Conservation (phyloP, 2,797 vertebrate species). For the Arrhamphus sclerolepis region DNA sequence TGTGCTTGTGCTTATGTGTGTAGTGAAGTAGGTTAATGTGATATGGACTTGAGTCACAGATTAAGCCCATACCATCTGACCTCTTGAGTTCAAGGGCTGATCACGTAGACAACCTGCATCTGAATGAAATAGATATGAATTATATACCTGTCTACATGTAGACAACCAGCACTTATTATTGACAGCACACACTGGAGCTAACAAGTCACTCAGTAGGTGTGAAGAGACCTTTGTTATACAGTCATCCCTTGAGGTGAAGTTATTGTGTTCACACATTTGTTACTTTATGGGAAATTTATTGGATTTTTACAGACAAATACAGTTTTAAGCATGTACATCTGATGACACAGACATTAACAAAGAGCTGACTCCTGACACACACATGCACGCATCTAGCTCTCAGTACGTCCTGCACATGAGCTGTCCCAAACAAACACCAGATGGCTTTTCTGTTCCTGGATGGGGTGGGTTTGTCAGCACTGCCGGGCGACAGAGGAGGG, state of each 20-base stretch:
- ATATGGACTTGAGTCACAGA: constrained; percentile 68
- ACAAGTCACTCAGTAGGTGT: not conserved
- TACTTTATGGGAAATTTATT: constrained; percentile 25
- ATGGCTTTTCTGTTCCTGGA: constrained; percentile 81
- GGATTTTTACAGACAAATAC: constrained; percentile 29
- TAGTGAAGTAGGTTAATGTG: constrained; percentile 76
- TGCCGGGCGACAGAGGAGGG: constrained; percentile 50
- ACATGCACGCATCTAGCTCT: constrained; percentile 26
- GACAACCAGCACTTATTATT: too few relatives aligned
- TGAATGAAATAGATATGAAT: constrained; percentile 21
- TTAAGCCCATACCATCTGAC: constrained; percentile 65
- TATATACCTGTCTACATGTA: not conserved
- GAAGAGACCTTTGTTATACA: constrained; percentile 2
- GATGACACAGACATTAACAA: constrained; percentile 32
- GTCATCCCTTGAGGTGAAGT: not conserved
- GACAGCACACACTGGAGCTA: not conserved
- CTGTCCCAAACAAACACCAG: constrained; percentile 85
- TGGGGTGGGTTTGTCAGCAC: constrained; percentile 74
- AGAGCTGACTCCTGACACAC: constrained; percentile 20
- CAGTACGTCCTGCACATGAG: constrained; percentile 67
- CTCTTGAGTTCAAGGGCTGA: constrained; percentile 11
- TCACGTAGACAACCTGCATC: constrained; percentile 28
- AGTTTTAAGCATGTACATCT: constrained; percentile 14
- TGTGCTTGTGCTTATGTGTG: constrained; percentile 28
- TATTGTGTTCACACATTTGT: constrained; percentile 7